A percentile compares a stretch with the other conserved stretches of the same genome.
Evolutionary conservation across 1,140 invertebrate species (phyloP).

Genomic region (Babylonia areolata): DNA sequence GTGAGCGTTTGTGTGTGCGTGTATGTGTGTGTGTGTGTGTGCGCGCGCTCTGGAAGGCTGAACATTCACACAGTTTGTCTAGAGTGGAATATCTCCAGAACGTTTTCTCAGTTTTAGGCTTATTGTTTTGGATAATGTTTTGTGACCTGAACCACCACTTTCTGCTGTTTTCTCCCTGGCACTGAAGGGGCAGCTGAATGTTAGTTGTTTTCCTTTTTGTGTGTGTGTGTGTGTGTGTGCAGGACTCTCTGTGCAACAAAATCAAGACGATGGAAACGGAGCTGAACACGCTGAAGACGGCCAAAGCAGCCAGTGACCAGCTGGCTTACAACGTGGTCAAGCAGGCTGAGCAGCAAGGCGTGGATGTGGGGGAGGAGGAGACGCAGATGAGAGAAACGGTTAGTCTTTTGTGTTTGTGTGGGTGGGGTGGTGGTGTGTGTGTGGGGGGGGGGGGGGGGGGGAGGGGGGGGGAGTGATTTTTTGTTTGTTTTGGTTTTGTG

Average conservation of each 20-base stretch:
- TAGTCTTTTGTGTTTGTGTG: conserved; percentile 6
- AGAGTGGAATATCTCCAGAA: too few relatives aligned
- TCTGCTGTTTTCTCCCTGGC: too few relatives aligned
- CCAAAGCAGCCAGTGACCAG: conserved; percentile 37
- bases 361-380: conserved; percentile 33
- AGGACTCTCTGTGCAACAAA: conserved; percentile 22
- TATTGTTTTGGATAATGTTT: too few relatives aligned
- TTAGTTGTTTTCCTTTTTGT: too few relatives aligned
- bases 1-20: too few relatives aligned
- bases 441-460: conserved; percentile 24
- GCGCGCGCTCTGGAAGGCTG: too few relatives aligned
- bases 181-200: too few relatives aligned
- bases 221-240: too few relatives aligned
- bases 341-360: conserved; percentile 39
- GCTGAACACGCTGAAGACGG: conserved; percentile 26
- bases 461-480: conserved; percentile 36
- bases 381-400: conserved; percentile 41
- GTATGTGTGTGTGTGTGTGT: too few relatives aligned
- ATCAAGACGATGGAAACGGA: conserved; percentile 34
- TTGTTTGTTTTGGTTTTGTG: background rate
- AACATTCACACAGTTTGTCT: too few relatives aligned
- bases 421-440: background rate
- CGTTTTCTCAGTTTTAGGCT: too few relatives aligned
- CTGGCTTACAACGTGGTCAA: conserved; percentile 35
- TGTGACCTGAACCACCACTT: too few relatives aligned